Percentiles rank a stretch among this genome's conserved stretches.
phyloP scores from a whole-genome alignment of 2,113 vertebrate species.

The Tapirus terrestris region DNA sequence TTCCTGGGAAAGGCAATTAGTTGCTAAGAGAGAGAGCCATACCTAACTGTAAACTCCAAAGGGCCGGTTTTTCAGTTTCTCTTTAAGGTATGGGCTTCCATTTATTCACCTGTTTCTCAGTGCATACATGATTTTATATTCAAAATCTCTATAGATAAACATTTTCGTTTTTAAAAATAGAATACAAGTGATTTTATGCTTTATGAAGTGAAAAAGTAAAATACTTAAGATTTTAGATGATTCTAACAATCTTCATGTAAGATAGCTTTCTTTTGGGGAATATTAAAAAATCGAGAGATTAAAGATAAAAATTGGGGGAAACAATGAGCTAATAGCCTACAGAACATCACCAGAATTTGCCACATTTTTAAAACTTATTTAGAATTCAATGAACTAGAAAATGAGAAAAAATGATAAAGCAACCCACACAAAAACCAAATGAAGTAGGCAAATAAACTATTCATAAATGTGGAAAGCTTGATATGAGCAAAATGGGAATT shows the following conservation, averaged over 20 bases:
- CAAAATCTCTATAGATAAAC: neutral
- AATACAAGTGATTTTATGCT: neutral
- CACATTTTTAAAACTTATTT: slow-evolving; percentile 62
- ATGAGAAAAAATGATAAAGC: slow-evolving; percentile 36
- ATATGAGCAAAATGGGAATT: neutral
- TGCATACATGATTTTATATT: neutral
- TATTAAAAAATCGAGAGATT: slow-evolving; percentile 2
- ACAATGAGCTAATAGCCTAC: neutral
- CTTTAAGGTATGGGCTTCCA: neutral
- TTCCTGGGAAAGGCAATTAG: neutral
- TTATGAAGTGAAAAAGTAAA: neutral
- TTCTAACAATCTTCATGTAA: neutral
- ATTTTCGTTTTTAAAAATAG: neutral
- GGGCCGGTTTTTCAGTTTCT: neutral
- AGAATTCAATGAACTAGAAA: slow-evolving; percentile 71
- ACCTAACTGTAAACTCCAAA: neutral
- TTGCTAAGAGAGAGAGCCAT: neutral
- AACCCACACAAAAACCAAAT: slow-evolving; percentile 21
- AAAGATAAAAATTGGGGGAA: neutral
- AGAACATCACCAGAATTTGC: slow-evolving; percentile 20
- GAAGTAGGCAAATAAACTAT: slow-evolving; percentile 13
- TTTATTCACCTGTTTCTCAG: neutral
- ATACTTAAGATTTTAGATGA: neutral
- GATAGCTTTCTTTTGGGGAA: neutral
- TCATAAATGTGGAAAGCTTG: slow-evolving; percentile 46